Evolutionary conservation across 2,113 vertebrate genomes (phyloP).

Genomic region (Echinops telfairi): DNA sequence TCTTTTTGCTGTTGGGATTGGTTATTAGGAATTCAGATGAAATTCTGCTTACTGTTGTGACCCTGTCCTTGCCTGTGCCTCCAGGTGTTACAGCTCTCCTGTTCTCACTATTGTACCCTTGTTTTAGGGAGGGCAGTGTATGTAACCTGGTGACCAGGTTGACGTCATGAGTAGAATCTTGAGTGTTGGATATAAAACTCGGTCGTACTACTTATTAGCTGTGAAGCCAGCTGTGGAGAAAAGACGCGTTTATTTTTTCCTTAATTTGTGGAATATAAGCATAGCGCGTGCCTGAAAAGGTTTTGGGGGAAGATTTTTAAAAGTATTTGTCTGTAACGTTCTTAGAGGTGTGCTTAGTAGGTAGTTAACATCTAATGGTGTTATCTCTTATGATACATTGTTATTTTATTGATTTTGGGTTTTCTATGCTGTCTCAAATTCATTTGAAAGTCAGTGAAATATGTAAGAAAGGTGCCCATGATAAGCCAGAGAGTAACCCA

Average conservation of each 20-base stretch:
- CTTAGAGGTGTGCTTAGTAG: background rate
- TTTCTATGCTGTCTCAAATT: slow-evolving; percentile 6
- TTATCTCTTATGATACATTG: background rate
- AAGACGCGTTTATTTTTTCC: background rate
- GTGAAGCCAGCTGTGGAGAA: background rate
- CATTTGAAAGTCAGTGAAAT: background rate
- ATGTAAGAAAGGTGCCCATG: background rate
- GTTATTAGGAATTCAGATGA: background rate
- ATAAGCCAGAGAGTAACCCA: background rate
- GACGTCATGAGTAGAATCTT: background rate
- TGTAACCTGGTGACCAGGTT: background rate
- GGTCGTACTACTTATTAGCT: background rate
- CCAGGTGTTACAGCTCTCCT: background rate
- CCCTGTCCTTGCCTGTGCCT: background rate
- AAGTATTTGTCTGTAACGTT: background rate
- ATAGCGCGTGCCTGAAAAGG: background rate
- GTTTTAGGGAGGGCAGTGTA: background rate
- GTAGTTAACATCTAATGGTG: background rate
- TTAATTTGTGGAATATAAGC: background rate
- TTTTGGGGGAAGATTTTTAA: background rate
- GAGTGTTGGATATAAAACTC: background rate
- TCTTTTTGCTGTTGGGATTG: slow-evolving; percentile 1
- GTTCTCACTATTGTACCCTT: background rate
- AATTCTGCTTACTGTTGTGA: slow-evolving; percentile 6
- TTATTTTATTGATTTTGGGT: background rate